Conservation (phyloP, 2,797 vertebrate species). For the Decapterus maruadsi region DNA sequence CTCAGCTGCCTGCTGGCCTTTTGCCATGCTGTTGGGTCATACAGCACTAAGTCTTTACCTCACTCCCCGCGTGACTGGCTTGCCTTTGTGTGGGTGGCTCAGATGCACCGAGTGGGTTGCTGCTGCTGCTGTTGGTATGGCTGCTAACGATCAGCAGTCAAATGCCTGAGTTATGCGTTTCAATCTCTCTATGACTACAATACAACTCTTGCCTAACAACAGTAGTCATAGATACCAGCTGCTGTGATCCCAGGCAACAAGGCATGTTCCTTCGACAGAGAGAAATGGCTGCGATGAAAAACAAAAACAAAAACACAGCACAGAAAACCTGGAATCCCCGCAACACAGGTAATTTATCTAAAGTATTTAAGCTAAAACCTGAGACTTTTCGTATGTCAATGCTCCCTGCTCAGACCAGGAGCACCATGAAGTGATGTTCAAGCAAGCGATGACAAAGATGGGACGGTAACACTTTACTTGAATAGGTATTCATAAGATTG, state of each 20-base stretch:
- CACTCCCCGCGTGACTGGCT: constrained; percentile 84
- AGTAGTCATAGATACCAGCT: constrained; percentile 73
- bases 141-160: constrained; percentile 78
- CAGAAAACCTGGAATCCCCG: constrained; percentile 2
- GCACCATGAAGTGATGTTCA: neutral
- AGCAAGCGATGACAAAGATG: neutral
- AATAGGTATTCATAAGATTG: no score
- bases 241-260: constrained; percentile 53
- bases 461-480: no score
- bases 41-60: constrained; percentile 82
- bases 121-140: constrained; percentile 60
- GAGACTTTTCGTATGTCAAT: neutral
- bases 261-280: constrained; percentile 31
- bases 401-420: neutral
- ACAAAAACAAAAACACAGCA: constrained; percentile 11
- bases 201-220: constrained; percentile 71
- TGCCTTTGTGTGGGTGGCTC: constrained; percentile 84
- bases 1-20: constrained; percentile 79
- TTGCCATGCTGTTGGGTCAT: constrained; percentile 85
- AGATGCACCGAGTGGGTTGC: constrained; percentile 81
- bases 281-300: neutral
- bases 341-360: neutral
- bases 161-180: constrained; percentile 77
- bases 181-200: constrained; percentile 70
- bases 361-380: neutral